These are phyloP conservation scores for Kryphioiulus occultus DNA, from an alignment of 2,888 invertebrate species.

Conservation along the genomic window DNA sequence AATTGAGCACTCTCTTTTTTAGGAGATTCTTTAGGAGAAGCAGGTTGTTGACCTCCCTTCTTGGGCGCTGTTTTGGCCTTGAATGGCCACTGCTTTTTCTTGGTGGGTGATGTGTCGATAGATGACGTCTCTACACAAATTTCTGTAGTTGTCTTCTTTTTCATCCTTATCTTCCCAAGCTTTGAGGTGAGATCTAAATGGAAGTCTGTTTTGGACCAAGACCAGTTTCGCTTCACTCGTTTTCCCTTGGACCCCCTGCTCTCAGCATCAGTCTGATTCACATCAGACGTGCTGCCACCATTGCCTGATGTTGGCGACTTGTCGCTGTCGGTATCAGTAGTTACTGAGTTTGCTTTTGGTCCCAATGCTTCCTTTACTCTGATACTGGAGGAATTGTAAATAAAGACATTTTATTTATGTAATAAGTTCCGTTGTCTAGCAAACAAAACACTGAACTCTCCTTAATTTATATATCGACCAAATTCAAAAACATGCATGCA, in stretches of 20 bases:
- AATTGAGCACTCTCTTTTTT: conserved; percentile 70
- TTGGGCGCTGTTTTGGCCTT: conserved; percentile 57
- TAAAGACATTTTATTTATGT: not conserved
- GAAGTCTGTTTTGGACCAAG: conserved; percentile 67
- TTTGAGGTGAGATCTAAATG: conserved; percentile 66
- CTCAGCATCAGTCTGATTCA: conserved; percentile 66
- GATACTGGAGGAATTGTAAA: not conserved
- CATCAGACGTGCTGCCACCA: conserved; percentile 31
- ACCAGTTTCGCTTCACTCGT: conserved; percentile 64
- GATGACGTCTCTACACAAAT: conserved; percentile 49
- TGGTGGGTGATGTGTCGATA: conserved; percentile 50
- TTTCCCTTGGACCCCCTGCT: conserved; percentile 66
- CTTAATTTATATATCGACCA: no score
- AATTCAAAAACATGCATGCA: no score
- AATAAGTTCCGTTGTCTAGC: not conserved
- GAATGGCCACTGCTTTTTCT: conserved; percentile 65
- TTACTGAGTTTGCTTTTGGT: not conserved
- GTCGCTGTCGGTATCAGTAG: conserved; percentile 46
- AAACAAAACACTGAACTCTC: not conserved
- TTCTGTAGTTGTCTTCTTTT: conserved; percentile 60
- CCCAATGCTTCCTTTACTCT: not conserved
- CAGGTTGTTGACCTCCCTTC: conserved; percentile 43
- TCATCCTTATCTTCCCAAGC: conserved; percentile 62
- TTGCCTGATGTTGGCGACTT: conserved; percentile 47
- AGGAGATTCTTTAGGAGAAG: conserved; percentile 57